phyloP scores from a whole-genome alignment of 2,888 invertebrate genomes.

The Hanleya hanleyi region DNA sequence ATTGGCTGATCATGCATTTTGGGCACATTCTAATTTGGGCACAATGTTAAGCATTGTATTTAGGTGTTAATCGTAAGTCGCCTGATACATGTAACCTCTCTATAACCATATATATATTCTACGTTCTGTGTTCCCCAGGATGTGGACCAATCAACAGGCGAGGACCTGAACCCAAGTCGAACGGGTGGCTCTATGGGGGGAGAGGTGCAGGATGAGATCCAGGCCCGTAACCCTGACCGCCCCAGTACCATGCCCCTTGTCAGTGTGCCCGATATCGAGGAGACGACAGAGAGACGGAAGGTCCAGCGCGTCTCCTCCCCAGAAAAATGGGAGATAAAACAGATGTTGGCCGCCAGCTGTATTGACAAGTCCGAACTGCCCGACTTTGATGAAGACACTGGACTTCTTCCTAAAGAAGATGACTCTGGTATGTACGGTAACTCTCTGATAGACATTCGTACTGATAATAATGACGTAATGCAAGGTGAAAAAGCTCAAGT shows the following conservation, averaged over 20 bases:
- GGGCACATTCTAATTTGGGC: too few relatives aligned
- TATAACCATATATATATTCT: too few relatives aligned
- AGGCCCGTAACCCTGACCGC: conserved; percentile 89
- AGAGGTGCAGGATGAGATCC: conserved; percentile 73
- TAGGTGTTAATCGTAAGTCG: too few relatives aligned
- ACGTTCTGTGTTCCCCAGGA: conserved; percentile 76
- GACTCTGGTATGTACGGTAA: conserved; percentile 65
- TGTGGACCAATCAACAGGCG: conserved; percentile 95
- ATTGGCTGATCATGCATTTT: too few relatives aligned
- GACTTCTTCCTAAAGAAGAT: conserved; percentile 84
- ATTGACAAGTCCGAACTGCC: conserved; percentile 95
- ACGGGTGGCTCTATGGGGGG: conserved; percentile 53
- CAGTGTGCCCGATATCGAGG: conserved; percentile 77
- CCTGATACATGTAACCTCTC: too few relatives aligned
- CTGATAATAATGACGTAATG: too few relatives aligned
- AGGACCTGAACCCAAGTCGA: conserved; percentile 88
- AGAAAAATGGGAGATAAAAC: conserved; percentile 97
- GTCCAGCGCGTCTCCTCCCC: conserved; percentile 88
- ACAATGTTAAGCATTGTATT: too few relatives aligned
- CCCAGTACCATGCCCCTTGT: conserved; percentile 79
- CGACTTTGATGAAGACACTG: conserved; percentile 98
- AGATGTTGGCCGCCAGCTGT: conserved; percentile 95
- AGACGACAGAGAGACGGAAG: conserved; percentile 49
- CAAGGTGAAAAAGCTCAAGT: too few relatives aligned
- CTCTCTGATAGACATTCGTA: too few relatives aligned